Conservation (phyloP, 2,797 vertebrate species). For the Eremophila alpestris region DNA sequence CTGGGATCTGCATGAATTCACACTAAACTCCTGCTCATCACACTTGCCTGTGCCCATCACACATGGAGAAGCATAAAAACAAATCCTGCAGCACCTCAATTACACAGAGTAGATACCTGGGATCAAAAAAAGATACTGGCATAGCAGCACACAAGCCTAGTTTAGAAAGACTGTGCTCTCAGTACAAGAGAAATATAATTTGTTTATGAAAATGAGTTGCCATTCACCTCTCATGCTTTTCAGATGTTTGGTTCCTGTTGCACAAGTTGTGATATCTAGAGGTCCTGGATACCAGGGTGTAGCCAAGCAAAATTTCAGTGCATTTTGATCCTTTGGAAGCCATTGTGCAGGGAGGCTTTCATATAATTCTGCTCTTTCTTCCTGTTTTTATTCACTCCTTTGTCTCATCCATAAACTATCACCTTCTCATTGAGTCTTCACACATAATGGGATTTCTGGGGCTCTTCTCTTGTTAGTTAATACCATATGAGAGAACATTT, state of each 20-base stretch:
- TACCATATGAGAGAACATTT: not conserved
- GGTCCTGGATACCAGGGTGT: not conserved
- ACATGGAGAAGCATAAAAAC: not conserved
- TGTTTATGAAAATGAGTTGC: not conserved
- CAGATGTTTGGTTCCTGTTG: not conserved
- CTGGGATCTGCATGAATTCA: not conserved
- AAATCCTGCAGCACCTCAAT: not conserved
- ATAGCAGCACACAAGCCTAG: not conserved
- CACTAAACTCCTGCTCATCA: not conserved
- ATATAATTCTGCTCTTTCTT: not conserved
- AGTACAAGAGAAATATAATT: not conserved
- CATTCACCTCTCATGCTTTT: not conserved
- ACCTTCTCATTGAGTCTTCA: not conserved
- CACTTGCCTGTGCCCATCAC: not conserved
- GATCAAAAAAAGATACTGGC: not conserved
- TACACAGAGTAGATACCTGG: not conserved
- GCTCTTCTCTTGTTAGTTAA: not conserved
- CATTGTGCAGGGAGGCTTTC: not conserved
- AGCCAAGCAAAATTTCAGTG: not conserved
- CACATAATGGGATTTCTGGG: not conserved
- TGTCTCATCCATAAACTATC: not conserved
- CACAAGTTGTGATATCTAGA: not conserved
- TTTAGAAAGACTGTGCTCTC: not conserved
- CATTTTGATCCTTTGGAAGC: not conserved
- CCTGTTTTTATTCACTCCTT: not conserved